Evolutionary conservation across 2,797 vertebrate species (phyloP).

Genomic region (Emydoidea blandingii): DNA sequence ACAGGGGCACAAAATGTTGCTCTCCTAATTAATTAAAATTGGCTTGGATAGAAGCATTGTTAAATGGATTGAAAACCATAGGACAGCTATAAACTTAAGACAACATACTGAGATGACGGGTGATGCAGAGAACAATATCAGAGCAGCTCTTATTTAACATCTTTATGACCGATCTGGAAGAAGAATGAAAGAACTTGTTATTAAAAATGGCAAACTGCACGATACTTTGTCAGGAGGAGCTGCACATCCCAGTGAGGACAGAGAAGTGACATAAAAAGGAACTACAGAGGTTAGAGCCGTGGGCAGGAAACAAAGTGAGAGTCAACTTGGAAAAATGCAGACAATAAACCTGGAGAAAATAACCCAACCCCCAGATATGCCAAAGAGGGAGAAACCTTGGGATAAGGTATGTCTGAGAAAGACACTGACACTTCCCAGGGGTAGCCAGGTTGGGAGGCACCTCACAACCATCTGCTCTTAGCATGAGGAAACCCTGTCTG

Average conservation of each 20-base stretch:
- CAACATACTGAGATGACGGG: background rate
- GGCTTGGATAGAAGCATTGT: background rate
- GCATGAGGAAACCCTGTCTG: no score
- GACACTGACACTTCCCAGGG: no score
- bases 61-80: background rate
- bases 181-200: background rate
- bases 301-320: background rate
- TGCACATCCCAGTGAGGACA: background rate
- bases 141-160: background rate
- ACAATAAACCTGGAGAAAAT: background rate
- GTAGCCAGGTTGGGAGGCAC: no score
- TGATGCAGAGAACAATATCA: background rate
- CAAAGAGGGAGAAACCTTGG: background rate
- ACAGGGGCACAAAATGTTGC: no score
- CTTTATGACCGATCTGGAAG: background rate
- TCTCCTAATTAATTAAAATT: background rate
- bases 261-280: background rate
- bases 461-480: no score
- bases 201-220: background rate
- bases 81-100: background rate
- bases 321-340: background rate
- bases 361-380: background rate
- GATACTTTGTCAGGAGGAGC: background rate
- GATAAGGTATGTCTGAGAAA: no score
- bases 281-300: background rate